phyloP scores from a whole-genome alignment of 2,113 vertebrate species.

The Salvelinus fontinalis region DNA sequence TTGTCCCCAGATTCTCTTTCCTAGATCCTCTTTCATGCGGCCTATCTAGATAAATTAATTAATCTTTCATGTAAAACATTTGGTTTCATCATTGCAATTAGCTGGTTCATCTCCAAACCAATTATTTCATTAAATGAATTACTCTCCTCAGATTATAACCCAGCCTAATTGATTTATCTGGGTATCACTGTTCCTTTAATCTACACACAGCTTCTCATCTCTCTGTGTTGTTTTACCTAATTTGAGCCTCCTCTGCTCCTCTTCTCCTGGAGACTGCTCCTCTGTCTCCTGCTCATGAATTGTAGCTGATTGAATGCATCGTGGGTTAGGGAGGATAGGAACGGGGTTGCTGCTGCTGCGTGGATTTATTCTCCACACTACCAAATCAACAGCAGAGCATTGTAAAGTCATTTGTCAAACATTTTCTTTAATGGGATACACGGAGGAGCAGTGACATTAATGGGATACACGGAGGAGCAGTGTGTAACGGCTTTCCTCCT shows the following conservation, averaged over 20 bases:
- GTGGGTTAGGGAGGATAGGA: neutral
- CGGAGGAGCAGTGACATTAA: slow-evolving; percentile 29
- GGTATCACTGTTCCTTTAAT: slow-evolving; percentile 31
- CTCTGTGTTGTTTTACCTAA: slow-evolving; percentile 54
- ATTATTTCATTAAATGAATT: slow-evolving; percentile 69
- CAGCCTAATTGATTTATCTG: slow-evolving; percentile 68
- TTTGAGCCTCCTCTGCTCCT: slow-evolving; percentile 45
- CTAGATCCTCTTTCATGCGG: slow-evolving; percentile 52
- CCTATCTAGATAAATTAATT: slow-evolving; percentile 66
- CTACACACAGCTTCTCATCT: slow-evolving; percentile 27
- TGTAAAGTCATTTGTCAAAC: slow-evolving; percentile 78
- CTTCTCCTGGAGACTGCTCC: no score
- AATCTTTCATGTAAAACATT: slow-evolving; percentile 66
- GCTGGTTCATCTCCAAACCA: slow-evolving; percentile 53
- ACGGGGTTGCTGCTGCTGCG: slow-evolving; percentile 1
- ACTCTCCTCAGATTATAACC: slow-evolving; percentile 56
- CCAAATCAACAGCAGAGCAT: slow-evolving; percentile 46
- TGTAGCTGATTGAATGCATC: slow-evolving; percentile 24
- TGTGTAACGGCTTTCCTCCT: no score
- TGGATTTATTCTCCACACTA: slow-evolving; percentile 10
- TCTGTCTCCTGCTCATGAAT: slow-evolving; percentile 65
- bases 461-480: no score
- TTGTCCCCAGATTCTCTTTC: slow-evolving; percentile 55
- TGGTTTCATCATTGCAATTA: slow-evolving; percentile 73
- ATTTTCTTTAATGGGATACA: slow-evolving; percentile 45